Evolutionary conservation across 2,113 vertebrate genomes (phyloP).

Genomic region (Pseudorasbora parva): DNA sequence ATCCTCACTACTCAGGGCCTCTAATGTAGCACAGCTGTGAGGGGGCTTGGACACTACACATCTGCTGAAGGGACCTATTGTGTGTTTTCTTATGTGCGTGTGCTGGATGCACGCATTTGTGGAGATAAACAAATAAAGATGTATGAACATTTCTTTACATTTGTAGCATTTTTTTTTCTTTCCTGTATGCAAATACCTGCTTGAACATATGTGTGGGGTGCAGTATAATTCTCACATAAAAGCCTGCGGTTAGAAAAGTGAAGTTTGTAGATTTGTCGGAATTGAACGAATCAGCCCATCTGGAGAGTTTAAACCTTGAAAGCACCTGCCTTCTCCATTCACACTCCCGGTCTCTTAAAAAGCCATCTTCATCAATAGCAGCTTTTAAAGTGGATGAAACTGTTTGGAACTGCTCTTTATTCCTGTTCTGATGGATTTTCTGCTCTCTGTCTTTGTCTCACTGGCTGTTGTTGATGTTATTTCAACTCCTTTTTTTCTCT

Average conservation of each 20-base stretch:
- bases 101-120: constrained; percentile 47
- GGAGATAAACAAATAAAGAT: constrained; percentile 25
- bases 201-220: background rate
- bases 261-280: constrained; percentile 19
- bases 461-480: constrained; percentile 47
- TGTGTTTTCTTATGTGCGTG: constrained; percentile 55
- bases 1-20: constrained; percentile 77
- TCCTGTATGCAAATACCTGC: background rate
- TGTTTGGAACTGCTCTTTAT: constrained; percentile 46
- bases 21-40: constrained; percentile 90
- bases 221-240: background rate
- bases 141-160: background rate
- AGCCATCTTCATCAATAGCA: constrained; percentile 39
- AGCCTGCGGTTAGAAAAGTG: background rate
- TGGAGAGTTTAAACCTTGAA: constrained; percentile 39
- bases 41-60: constrained; percentile 69
- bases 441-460: constrained; percentile 34
- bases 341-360: background rate
- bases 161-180: background rate
- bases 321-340: constrained; percentile 43
- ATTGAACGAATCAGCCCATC: constrained; percentile 18
- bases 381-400: constrained; percentile 39
- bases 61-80: constrained; percentile 75
- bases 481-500: constrained; percentile 1
- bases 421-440: constrained; percentile 35